Evolutionary conservation across 1,140 invertebrate genomes (phyloP).

Genomic region (Mylabris phalerata): DNA sequence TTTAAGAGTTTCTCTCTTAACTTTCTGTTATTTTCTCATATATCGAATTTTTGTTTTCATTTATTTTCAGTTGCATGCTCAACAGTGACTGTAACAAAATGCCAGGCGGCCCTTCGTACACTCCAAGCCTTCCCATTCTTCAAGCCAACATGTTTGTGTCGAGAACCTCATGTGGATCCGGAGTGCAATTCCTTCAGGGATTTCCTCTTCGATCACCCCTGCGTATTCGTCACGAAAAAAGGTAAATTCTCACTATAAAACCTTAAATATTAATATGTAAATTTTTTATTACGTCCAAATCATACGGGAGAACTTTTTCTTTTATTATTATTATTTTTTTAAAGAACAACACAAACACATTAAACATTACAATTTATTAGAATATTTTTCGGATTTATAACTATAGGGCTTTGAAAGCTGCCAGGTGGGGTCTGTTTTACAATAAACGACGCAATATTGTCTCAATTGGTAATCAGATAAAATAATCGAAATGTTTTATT

Average conservation of each 20-base stretch:
- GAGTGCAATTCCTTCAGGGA: slow-evolving; percentile 87
- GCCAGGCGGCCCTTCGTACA: slow-evolving; percentile 78
- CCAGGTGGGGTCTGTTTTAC: no score
- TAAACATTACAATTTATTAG: background rate
- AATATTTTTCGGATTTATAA: background rate
- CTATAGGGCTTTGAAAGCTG: no score
- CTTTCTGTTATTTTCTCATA: background rate
- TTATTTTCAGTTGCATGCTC: slow-evolving; percentile 79
- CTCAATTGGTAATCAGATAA: no score
- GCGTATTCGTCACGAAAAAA: slow-evolving; percentile 79
- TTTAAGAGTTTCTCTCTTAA: slow-evolving; percentile 6
- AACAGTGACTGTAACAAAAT: slow-evolving; percentile 85
- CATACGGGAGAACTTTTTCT: background rate
- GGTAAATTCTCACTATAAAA: slow-evolving; percentile 50
- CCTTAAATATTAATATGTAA: slow-evolving; percentile 12
- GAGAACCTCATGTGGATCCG: slow-evolving; percentile 79
- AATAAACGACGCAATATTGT: no score
- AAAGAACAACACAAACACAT: background rate
- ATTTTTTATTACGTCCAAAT: slow-evolving; percentile 3
- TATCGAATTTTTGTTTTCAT: no score
- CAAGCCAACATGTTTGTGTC: slow-evolving; percentile 83
- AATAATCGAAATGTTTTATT: no score
- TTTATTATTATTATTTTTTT: background rate
- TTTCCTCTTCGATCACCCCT: slow-evolving; percentile 87
- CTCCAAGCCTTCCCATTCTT: slow-evolving; percentile 86